These are phyloP conservation scores for Borostomias antarcticus DNA, from an alignment of 2,797 vertebrate species.

Conservation along the genomic window DNA sequence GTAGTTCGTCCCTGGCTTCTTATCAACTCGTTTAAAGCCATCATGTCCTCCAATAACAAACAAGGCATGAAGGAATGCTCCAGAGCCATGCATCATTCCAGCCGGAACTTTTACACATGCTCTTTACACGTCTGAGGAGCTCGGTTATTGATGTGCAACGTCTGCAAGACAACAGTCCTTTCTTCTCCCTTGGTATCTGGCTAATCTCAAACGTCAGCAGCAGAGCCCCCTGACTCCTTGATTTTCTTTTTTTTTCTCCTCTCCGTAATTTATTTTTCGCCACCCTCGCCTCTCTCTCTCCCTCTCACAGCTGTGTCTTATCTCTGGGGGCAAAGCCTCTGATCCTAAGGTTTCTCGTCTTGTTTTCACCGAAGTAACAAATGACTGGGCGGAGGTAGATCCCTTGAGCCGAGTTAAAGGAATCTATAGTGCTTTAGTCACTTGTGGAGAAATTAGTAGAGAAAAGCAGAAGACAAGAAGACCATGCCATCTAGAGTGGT, in stretches of 20 bases:
- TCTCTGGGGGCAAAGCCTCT: constrained; percentile 49
- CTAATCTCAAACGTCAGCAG: constrained; percentile 64
- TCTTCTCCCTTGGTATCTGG: constrained; percentile 63
- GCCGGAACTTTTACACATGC: constrained; percentile 45
- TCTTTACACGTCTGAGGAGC: constrained; percentile 36
- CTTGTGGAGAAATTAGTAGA: constrained; percentile 23
- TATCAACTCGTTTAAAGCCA: constrained; percentile 48
- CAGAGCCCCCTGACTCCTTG: constrained; percentile 54
- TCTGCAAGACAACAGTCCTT: constrained; percentile 56
- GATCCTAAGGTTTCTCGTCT: constrained; percentile 40
- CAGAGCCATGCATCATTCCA: constrained; percentile 48
- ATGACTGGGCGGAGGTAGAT: constrained; percentile 49
- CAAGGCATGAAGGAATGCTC: constrained; percentile 51
- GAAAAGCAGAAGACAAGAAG: constrained; percentile 12
- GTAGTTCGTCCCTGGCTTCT: constrained; percentile 41
- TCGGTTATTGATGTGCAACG: constrained; percentile 47
- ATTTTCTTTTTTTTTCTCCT: constrained; percentile 60
- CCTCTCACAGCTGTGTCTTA: constrained; percentile 60
- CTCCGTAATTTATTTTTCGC: constrained; percentile 52
- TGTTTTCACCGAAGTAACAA: constrained; percentile 51
- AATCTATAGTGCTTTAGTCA: constrained; percentile 43
- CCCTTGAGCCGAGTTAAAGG: constrained; percentile 37
- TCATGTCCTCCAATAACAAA: constrained; percentile 65
- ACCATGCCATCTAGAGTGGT: not conserved
- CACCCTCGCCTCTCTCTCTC: constrained; percentile 40